Evolutionary conservation across 30 jellyfish, hydroid and myxozoan species (phyloP).

Genomic region (Aurelia aurita complex sp. Pacific): DNA sequence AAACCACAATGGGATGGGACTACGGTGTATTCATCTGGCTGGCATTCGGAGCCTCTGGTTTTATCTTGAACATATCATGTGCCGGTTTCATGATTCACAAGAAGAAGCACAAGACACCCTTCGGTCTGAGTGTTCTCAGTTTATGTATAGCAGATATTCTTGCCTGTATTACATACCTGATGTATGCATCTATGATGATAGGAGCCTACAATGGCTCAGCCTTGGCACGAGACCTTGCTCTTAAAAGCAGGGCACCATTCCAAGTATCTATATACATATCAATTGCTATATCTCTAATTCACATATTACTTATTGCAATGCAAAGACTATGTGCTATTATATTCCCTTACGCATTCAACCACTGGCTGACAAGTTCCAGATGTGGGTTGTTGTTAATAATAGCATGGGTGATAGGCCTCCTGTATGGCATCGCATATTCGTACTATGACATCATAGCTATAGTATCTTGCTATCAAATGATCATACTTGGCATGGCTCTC

Average conservation of each 20-base stretch:
- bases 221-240: background rate
- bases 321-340: constrained; percentile 32
- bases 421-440: constrained; percentile 10
- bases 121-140: constrained; percentile 10
- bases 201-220: constrained; percentile 14
- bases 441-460: background rate
- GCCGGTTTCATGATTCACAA: constrained; percentile 1
- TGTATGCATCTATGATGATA: constrained; percentile 11
- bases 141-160: constrained; percentile 22
- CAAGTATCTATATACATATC: constrained; percentile 3
- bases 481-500: constrained; percentile 24
- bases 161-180: background rate
- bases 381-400: background rate
- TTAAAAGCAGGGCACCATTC: background rate
- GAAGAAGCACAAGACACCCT: constrained; percentile 15
- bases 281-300: constrained; percentile 9
- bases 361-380: background rate
- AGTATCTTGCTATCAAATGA: constrained; percentile 26
- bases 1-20: constrained; percentile 6
- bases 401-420: constrained; percentile 18
- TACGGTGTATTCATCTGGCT: constrained; percentile 21
- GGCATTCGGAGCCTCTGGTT: constrained; percentile 12
- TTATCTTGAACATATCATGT: background rate
- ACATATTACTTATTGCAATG: constrained; percentile 19
- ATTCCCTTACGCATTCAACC: constrained; percentile 18